Evolutionary conservation across 2,113 vertebrate species (phyloP), one percentile per base, ranked within the genome.

Genomic region (Stigmatopora nigra): DNA sequence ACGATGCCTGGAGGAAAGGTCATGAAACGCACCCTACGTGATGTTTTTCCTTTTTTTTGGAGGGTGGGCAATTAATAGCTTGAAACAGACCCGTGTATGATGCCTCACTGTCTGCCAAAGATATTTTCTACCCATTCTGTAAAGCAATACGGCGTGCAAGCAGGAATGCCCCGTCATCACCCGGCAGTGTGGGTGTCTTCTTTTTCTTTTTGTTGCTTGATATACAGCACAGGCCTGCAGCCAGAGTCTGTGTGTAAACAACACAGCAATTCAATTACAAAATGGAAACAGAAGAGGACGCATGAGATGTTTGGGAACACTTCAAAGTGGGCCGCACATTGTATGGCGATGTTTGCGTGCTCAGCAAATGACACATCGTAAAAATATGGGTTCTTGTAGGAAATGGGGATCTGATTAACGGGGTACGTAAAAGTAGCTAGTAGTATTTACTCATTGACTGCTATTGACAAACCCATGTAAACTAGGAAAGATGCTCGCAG

Each of bases 201-300:
- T 41, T 41, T 7, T 14, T 56, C 22, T 14, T 56, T 56, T 56
- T 22, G 7, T 56, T 56, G 22, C 19, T 53, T 22, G 51, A 53
- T 20, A 12, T n/a, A 12, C 51, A 12, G 19, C 12, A 53, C n/a
- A 19, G 51, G 3, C 11, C 38, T 14, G 17, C 60, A 9, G 38
- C 71, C 75, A 70, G 41, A 68, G 51, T 56, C 48, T 13, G 10
- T 73, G 45, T 68, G 70, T 65, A 71, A 87, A 88, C 85, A 77
- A 89, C 82, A 80, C 83, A 86, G 73, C 36, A 68, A 78, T 88
- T 89, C 84, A 86, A 84, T 84, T n/a, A 7, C 36, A 38, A 19
- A 36, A 75, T 61, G 70, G 76, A 80, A 79, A 73, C 49, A 66
- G 25, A 48, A 52, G 41, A 45, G 59, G 12, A 61, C n/a, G 45